phyloP scores from a whole-genome alignment of 2,888 invertebrate species.

The Chrysomela aeneicollis region DNA sequence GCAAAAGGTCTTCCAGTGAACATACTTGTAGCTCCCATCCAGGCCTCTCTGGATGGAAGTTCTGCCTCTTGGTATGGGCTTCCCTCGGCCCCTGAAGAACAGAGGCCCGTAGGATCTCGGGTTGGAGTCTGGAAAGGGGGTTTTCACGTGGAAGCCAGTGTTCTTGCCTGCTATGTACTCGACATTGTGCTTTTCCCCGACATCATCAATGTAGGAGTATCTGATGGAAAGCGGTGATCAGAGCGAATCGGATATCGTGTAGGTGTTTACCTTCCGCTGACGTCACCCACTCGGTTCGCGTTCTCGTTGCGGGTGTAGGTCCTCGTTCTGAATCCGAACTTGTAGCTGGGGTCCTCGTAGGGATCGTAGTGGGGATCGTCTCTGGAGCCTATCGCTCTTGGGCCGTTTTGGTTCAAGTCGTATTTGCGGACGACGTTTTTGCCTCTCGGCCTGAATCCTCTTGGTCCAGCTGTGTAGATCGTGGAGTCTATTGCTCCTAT shows the following conservation, averaged over 20 bases:
- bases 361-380: constrained; percentile 80
- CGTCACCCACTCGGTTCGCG: constrained; percentile 55
- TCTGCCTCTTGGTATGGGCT: constrained; percentile 72
- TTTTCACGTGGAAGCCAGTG: constrained; percentile 79
- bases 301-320: constrained; percentile 73
- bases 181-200: constrained; percentile 78
- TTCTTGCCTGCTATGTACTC: constrained; percentile 79
- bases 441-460: constrained; percentile 82
- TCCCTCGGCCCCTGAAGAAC: constrained; percentile 71
- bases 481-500: constrained; percentile 71
- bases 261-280: constrained; percentile 67
- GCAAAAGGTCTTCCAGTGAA: background rate
- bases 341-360: constrained; percentile 79
- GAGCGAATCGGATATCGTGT: background rate
- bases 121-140: constrained; percentile 73
- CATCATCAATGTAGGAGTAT: constrained; percentile 78
- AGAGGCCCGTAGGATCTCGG: constrained; percentile 70
- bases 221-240: constrained; percentile 65
- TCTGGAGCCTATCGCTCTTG: constrained; percentile 70
- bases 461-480: constrained; percentile 78
- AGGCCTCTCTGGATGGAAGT: constrained; percentile 76
- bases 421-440: constrained; percentile 77
- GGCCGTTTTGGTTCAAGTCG: constrained; percentile 71
- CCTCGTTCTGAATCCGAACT: constrained; percentile 72
- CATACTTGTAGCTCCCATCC: constrained; percentile 75